Evolutionary conservation across 2,797 vertebrate species (phyloP).

Genomic region (Malurus leucopterus): DNA sequence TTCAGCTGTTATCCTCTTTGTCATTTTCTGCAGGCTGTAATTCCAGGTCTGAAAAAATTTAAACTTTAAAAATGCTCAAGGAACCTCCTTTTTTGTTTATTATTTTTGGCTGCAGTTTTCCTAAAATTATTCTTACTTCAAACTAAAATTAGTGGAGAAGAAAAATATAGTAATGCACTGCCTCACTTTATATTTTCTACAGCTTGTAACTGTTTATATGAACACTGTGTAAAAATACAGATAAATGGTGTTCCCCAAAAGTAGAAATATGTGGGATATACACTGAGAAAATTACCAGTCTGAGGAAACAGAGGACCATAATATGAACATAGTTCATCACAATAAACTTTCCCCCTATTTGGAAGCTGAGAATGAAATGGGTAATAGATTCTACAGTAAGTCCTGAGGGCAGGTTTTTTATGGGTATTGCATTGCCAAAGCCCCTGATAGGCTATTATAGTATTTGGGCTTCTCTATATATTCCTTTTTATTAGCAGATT

Average conservation of each 20-base stretch:
- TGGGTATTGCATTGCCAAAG: conserved; percentile 15
- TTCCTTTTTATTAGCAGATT: conserved; percentile 42
- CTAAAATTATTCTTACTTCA: neutral
- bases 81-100: neutral
- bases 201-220: conserved; percentile 34
- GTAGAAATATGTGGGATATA: conserved; percentile 41
- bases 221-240: conserved; percentile 28
- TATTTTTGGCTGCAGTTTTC: neutral
- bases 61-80: neutral
- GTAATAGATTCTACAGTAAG: conserved; percentile 42
- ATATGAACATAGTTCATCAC: conserved; percentile 43
- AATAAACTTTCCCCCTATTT: conserved; percentile 10
- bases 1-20: neutral
- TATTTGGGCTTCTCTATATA: conserved; percentile 52
- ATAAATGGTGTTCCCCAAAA: conserved; percentile 49
- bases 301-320: conserved; percentile 42
- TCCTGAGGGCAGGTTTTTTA: conserved; percentile 51
- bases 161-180: conserved; percentile 28
- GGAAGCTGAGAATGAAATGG: conserved; percentile 31
- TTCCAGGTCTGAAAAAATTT: neutral
- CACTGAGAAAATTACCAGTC: conserved; percentile 52
- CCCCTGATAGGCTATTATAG: conserved; percentile 18
- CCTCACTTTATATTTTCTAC: conserved; percentile 40
- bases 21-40: neutral
- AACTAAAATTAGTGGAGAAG: conserved; percentile 9